Percentiles rank a stretch among this genome's conserved stretches.
Evolutionary conservation across 1,140 invertebrate genomes (phyloP).

Genomic region (Brachionus manjavacas): DNA sequence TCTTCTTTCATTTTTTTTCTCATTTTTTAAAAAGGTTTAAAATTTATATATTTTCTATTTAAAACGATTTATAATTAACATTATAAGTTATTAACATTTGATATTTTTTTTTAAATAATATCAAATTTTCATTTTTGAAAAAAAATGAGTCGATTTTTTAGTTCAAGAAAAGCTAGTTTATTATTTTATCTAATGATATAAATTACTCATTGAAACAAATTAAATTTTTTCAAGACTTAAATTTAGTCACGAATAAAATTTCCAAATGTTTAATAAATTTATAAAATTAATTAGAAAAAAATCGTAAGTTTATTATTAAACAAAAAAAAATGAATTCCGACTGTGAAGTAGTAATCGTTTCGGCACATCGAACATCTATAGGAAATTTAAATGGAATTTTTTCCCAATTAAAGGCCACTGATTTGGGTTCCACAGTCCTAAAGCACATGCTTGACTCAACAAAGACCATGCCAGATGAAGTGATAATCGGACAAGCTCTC

Average conservation of each 20-base stretch:
- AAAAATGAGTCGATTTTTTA: too few species aligned
- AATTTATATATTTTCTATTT: too few species aligned
- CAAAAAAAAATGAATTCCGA: slow-evolving; percentile 50
- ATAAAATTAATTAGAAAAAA: neutral
- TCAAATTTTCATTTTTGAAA: too few species aligned
- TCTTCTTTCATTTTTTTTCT: too few species aligned
- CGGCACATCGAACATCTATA: slow-evolving; percentile 66
- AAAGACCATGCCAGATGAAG: slow-evolving; percentile 60
- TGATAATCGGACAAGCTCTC: slow-evolving; percentile 77
- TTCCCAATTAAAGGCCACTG: slow-evolving; percentile 66
- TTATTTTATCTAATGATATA: too few species aligned
- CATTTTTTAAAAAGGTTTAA: too few species aligned
- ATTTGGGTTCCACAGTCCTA: slow-evolving; percentile 72
- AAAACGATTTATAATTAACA: too few species aligned
- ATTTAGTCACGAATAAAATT: neutral
- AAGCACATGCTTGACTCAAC: slow-evolving; percentile 49
- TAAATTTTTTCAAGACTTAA: neutral
- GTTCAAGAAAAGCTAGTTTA: too few species aligned
- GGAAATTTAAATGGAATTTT: slow-evolving; percentile 69
- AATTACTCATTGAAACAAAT: too few species aligned
- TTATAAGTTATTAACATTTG: too few species aligned
- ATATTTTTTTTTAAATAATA: too few species aligned
- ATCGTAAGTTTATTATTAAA: neutral
- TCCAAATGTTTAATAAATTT: neutral
- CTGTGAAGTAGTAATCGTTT: slow-evolving; percentile 63